These are phyloP conservation scores for Pagrus major DNA, from an alignment of 2,113 vertebrate genomes.

Conservation along the genomic window DNA sequence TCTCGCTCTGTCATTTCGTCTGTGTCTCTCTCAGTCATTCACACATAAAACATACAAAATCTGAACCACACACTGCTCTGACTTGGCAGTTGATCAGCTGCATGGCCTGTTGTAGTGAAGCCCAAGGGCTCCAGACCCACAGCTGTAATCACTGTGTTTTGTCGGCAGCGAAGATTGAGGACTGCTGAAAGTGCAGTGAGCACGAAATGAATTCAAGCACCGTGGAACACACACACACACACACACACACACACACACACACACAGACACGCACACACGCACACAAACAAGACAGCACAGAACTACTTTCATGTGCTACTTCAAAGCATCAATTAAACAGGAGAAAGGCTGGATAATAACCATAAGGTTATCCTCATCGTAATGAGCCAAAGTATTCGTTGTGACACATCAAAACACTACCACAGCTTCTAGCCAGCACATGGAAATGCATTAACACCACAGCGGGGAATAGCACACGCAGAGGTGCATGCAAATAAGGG, in stretches of 20 bases:
- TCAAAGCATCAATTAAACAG: slow-evolving; percentile 81
- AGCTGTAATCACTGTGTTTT: slow-evolving; percentile 78
- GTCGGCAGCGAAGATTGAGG: slow-evolving; percentile 72
- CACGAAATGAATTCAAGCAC: slow-evolving; percentile 51
- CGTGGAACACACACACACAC: slow-evolving; percentile 20
- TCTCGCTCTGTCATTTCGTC: slow-evolving; percentile 4
- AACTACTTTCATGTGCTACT: slow-evolving; percentile 75
- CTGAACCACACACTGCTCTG: slow-evolving; percentile 23
- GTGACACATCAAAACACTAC: slow-evolving; percentile 72
- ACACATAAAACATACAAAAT: slow-evolving; percentile 7
- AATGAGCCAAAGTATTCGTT: slow-evolving; percentile 71
- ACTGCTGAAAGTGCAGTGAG: slow-evolving; percentile 67
- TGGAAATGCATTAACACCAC: slow-evolving; percentile 60
- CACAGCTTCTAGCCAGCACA: slow-evolving; percentile 54
- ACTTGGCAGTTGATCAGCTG: slow-evolving; percentile 60
- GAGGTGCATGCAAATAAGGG: slow-evolving; percentile 56
- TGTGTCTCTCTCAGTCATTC: slow-evolving; percentile 4
- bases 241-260: background rate
- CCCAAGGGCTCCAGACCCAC: slow-evolving; percentile 59
- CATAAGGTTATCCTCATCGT: slow-evolving; percentile 71
- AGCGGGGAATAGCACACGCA: slow-evolving; percentile 45
- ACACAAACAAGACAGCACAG: slow-evolving; percentile 9
- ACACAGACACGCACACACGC: background rate
- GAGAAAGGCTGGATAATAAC: slow-evolving; percentile 72
- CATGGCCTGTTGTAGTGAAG: slow-evolving; percentile 49